Conservation (phyloP, 2,888 invertebrate genomes). For the Ochropleura plecta region DNA sequence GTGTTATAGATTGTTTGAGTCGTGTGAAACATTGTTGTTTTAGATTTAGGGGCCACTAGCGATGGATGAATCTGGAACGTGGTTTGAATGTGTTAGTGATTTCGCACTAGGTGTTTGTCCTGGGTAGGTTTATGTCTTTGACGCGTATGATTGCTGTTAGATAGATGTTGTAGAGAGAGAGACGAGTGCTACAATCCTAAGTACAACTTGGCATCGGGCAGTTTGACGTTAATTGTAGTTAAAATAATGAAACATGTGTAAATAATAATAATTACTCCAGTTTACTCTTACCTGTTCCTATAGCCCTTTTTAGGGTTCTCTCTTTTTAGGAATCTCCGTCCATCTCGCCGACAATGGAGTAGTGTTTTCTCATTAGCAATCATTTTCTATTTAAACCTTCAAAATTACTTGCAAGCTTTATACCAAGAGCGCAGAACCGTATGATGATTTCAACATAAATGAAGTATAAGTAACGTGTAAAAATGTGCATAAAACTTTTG, state of each 20-base stretch:
- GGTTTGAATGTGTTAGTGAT: constrained; percentile 38
- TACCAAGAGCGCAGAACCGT: neutral
- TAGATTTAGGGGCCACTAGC: constrained; percentile 50
- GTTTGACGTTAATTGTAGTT: neutral
- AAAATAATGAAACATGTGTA: too few species aligned
- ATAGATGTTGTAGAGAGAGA: neutral
- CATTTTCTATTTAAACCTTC: neutral
- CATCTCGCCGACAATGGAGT: too few species aligned
- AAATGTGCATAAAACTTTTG: neutral
- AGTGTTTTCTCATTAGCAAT: neutral
- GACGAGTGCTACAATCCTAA: neutral
- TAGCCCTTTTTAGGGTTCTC: neutral
- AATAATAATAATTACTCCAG: too few species aligned
- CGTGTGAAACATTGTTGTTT: constrained; percentile 65
- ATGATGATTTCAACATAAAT: too few species aligned
- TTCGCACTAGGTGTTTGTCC: neutral
- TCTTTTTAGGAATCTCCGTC: too few species aligned
- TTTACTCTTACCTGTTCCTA: neutral
- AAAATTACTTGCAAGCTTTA: neutral
- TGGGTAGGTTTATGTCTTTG: neutral
- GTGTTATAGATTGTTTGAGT: constrained; percentile 55
- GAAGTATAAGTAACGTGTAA: too few species aligned
- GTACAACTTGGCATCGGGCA: neutral
- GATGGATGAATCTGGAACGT: constrained; percentile 47
- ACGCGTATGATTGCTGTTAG: constrained; percentile 3